phyloP scores from a whole-genome alignment of 64 coral and sea anemone species.

The Catalaphyllia jardinei region DNA sequence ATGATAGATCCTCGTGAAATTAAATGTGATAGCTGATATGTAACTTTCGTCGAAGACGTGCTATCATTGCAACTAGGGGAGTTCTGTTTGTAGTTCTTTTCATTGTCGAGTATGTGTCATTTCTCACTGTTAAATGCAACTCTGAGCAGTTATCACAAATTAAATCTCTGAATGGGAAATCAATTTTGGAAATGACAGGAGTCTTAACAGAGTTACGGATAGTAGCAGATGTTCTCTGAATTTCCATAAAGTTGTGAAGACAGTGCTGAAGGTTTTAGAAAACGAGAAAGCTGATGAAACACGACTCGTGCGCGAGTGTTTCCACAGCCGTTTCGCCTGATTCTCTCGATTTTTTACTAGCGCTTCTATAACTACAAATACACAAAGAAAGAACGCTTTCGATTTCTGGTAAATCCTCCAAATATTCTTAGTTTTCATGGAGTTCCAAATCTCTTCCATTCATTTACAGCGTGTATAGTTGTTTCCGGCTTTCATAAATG shows the following conservation, averaged over 20 bases:
- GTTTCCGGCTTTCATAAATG: too few relatives aligned
- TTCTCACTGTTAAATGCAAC: too few relatives aligned
- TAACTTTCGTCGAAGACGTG: background rate
- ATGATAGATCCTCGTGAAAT: background rate
- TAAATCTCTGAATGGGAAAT: too few relatives aligned
- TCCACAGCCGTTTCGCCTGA: background rate
- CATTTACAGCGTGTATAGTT: too few relatives aligned
- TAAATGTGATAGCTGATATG: background rate
- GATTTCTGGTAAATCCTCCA: too few relatives aligned
- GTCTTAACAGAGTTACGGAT: background rate
- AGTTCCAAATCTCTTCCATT: background rate
- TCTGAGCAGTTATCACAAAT: too few relatives aligned
- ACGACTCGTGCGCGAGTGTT: background rate
- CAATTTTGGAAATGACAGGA: too few relatives aligned
- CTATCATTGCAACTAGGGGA: background rate
- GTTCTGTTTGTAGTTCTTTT: background rate
- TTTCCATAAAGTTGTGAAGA: background rate
- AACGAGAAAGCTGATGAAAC: background rate
- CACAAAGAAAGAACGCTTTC: background rate
- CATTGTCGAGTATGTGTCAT: too few relatives aligned
- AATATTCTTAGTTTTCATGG: too few relatives aligned
- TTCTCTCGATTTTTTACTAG: background rate
- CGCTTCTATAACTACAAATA: background rate
- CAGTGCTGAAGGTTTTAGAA: too few relatives aligned
- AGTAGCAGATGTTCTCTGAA: background rate